phyloP scores from a whole-genome alignment of 2,888 invertebrate genomes.

The Agriotes lineatus region DNA sequence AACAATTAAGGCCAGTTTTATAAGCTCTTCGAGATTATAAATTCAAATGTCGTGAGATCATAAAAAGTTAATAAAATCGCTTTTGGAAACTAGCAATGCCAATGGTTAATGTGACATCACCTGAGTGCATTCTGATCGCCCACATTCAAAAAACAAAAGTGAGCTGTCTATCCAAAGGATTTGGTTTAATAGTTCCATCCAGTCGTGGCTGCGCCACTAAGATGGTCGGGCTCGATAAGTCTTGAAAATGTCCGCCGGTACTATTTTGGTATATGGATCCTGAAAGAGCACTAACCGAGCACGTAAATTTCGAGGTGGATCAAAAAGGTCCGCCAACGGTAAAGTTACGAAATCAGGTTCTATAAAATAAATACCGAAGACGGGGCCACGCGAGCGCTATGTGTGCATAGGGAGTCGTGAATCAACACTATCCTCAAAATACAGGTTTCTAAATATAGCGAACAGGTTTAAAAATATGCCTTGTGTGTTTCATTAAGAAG shows the following conservation, averaged over 20 bases:
- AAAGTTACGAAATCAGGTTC: constrained; percentile 30
- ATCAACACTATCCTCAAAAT: constrained; percentile 36
- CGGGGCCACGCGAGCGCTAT: background rate
- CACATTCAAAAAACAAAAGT: background rate
- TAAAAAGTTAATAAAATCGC: too few species aligned
- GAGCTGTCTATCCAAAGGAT: background rate
- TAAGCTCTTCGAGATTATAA: too few species aligned
- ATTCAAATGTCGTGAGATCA: too few species aligned
- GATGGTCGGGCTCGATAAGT: background rate
- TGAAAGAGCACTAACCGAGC: background rate
- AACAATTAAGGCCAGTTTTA: too few species aligned
- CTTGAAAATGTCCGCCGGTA: background rate
- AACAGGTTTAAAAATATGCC: constrained; percentile 41
- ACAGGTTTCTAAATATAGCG: constrained; percentile 38
- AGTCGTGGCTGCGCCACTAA: background rate
- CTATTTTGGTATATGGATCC: constrained; percentile 2
- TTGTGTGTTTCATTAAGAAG: constrained; percentile 32
- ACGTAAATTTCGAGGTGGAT: constrained; percentile 20
- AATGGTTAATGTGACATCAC: too few species aligned
- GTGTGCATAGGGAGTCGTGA: constrained; percentile 23
- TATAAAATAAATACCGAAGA: constrained; percentile 27
- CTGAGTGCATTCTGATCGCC: background rate
- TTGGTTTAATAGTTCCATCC: background rate
- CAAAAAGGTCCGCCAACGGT: constrained; percentile 30
- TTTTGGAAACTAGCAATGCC: too few species aligned